Evolutionary conservation across 2,113 vertebrate species (phyloP), one percentile per base, ranked within the genome.

Genomic region (Brienomyrus brachyistius): DNA sequence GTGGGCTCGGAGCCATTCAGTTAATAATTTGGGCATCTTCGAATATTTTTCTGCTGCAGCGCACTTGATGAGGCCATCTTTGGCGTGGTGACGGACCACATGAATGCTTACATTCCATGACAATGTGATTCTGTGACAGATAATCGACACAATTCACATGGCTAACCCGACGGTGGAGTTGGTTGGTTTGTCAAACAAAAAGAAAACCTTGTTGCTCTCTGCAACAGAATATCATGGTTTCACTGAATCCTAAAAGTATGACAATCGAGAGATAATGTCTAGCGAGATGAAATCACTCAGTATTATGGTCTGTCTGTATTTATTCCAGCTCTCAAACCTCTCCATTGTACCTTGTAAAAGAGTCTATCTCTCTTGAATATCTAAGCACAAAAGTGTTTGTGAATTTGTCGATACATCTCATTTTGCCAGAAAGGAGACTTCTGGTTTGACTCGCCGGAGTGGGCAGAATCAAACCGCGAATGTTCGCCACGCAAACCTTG

Each of bases 381-480:
- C 90, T 82, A 94, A 93, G 94, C 94, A 95, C 94, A 95, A 93
- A 89, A 94, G 92, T 93, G 92, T 90, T 88, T 90, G 89, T 88
- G 92, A 80, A 23, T 80, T 80, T 74, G 70, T 88, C 89, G 51
- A 35, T 87, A 50, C 47, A 90, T 87, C 70, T 62, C 84, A 83
- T 84, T 88, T 51, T 84, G 27, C 56, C 45, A 35, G 45, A 87
- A 86, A 87, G 48, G 47, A 70, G 45, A 74, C 77, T 85, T 59
- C 51, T 89, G 85, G 89, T 90, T 92, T 90, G 91, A 47, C 31
- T 91, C 90, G 88, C 91, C 89, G 88, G 88, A 91, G 93, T 94
- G 91, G 94, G 92, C 91, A 93, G 91, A 92, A 90, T 77, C 88
- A 93, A 94, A 93, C 91, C 90, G 85, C 35, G 15, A 90, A 86